Evolutionary conservation across 2,113 vertebrate genomes (phyloP), one percentile per base, ranked within the genome.

Genomic region (Platichthys stellatus): DNA sequence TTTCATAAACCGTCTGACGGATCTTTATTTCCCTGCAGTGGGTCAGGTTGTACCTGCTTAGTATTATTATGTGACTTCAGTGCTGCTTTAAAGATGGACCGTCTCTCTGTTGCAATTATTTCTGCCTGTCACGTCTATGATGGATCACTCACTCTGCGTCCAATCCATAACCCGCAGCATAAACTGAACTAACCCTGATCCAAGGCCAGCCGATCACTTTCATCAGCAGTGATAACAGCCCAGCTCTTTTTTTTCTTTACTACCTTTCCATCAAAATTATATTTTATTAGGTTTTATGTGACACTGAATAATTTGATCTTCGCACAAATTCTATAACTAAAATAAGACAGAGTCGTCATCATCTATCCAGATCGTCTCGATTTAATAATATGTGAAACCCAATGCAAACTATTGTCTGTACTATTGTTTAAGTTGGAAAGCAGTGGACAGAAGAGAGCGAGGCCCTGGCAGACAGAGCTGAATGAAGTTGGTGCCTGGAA

Each of bases 401-500:
- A 47, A 12, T 5, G 21, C 24, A 20, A 54, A 21, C 3, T 28
- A 31, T 17, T 23, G 12, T 69, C 28, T 26, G 53, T 26, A 20
- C 28, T 38, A 54, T 23, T 24, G 40, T 21, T 60, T 3, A 4
- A 35, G 24, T 18, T 57, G n/a, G 47, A 5, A 61, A 2, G 2
- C 4, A 26, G 51, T 23, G 17, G 9, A 18, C 21, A 63, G 15
- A 72, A 67, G 47, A 11, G 14, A 40, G 15, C 1, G 31, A 31
- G 6, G 31, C 31, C 12, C 14, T 43, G 66, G 63, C 59, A 63
- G 51, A 38, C 35, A 21, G 72, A 74, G 23, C 49, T 85, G 74
- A 81, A 72, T 63, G 51, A 65, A 83, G 76, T 0, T 45, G 69
- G 64, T 76, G 83, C 60, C 69, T 62, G 21, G 40, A 78, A 82